Evolutionary conservation across 2,113 vertebrate species (phyloP), one percentile per base, ranked within the genome.

Genomic region (Mormyrus lacerda): DNA sequence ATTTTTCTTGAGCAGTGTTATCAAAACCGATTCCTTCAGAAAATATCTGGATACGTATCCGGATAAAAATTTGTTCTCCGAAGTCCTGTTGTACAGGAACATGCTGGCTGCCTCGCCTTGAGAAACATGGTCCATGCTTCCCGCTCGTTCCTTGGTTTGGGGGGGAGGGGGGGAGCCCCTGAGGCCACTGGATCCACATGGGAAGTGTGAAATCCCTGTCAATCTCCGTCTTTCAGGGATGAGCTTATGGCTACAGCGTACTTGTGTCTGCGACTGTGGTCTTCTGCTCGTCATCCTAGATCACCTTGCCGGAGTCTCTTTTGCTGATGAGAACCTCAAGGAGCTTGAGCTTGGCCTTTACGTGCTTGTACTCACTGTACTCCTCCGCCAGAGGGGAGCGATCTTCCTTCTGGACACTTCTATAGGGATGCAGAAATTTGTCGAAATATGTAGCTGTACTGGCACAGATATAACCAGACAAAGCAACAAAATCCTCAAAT

Each of bases 281-380:
- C 87, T 39, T 65, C 39, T 8, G 42, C 19, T 21, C 19, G 58
- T 5, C 39, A 8, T 35, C 87, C 93, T 92, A 96, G 90, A 95
- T 94, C 47, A 95, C 92, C 84, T 95, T 95, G 0, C 92, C 87
- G 1, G 96, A 93, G 93, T 97, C 97, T 96, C 97, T 96, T 95
- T 99, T 99, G 96, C 97, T 99, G 95, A 99, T 99, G 90, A 99
- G 97, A 89, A 98, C 98, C 90, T 99, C 98, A 93, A 99, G 93
- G 42, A 99, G 96, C 91, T 97, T 94, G 87, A 99, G 95, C 90
- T 99, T 99, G 45, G 98, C 98, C 92, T 99, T 99, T 19, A 99
- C 91, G 61, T 99, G 98, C 93, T 99, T 99, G 95, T 99, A 99
- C 91, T 98, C 98, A 0, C 91, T 97, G 95, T 99, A 99, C 47